A percentile compares a stretch with the other conserved stretches of the same genome.
Conservation (phyloP, 2,113 vertebrate genomes). For the Origma solitaria region DNA sequence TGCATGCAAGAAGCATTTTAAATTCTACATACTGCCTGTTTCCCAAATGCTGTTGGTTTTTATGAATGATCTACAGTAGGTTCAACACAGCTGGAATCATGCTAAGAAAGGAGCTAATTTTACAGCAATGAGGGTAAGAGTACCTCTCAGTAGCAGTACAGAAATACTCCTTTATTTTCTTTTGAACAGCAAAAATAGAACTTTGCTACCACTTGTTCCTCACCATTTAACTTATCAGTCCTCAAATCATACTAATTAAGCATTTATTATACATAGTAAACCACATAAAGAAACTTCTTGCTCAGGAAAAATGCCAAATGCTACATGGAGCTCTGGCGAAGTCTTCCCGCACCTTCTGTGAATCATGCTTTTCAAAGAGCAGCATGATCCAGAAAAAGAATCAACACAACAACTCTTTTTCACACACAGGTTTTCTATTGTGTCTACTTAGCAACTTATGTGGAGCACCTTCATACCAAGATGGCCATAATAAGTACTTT, state of each 20-base stretch:
- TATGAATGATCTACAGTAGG: not conserved
- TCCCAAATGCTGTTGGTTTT: not conserved
- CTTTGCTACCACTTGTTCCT: conserved; percentile 31
- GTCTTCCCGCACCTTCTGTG: not conserved
- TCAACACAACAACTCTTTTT: conserved; percentile 5
- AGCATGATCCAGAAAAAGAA: not conserved
- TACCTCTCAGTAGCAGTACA: not conserved
- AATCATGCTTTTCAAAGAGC: conserved; percentile 21
- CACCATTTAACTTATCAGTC: conserved; percentile 50
- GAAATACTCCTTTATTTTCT: not conserved
- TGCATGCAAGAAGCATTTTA: not conserved
- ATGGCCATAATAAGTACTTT: conserved; percentile 20
- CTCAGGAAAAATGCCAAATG: conserved; percentile 52
- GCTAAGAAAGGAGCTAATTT: not conserved
- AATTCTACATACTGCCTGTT: not conserved
- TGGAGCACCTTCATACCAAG: conserved; percentile 37
- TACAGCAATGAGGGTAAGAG: not conserved
- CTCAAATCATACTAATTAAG: conserved; percentile 54
- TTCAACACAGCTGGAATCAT: not conserved
- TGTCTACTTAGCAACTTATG: not conserved
- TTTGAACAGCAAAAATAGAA: conserved; percentile 2
- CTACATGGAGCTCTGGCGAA: conserved; percentile 3
- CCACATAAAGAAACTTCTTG: conserved; percentile 43
- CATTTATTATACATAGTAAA: conserved; percentile 26
- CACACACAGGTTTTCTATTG: not conserved